phyloP scores from a whole-genome alignment of 2,888 invertebrate species.

The Nebria salina region DNA sequence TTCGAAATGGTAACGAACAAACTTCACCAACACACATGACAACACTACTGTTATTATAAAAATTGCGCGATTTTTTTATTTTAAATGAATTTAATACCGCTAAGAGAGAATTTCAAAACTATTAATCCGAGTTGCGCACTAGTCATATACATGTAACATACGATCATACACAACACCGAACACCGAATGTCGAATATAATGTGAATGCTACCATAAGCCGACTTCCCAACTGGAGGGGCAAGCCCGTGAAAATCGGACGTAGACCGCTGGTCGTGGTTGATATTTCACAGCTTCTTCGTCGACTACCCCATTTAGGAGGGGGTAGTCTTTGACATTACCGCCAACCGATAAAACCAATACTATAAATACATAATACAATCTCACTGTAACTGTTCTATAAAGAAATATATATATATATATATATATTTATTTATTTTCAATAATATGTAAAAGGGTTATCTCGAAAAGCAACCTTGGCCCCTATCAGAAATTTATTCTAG shows the following conservation, averaged over 20 bases:
- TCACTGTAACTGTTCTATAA: neutral
- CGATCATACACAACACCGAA: constrained; percentile 17
- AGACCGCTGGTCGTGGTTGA: neutral
- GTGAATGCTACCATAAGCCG: neutral
- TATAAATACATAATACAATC: neutral
- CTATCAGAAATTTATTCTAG: neutral
- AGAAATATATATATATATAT: no score
- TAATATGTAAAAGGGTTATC: neutral
- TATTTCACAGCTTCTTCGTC: neutral
- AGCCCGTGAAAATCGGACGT: no score
- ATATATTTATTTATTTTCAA: no score
- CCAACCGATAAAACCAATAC: neutral
- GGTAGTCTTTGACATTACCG: neutral
- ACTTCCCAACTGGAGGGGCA: neutral
- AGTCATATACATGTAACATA: neutral
- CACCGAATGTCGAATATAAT: neutral
- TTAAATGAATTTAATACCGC: neutral
- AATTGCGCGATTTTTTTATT: neutral
- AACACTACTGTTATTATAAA: neutral
- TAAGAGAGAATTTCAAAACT: neutral
- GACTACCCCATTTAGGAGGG: neutral
- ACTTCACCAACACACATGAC: constrained; percentile 2
- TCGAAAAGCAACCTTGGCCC: neutral
- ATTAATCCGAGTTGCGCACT: constrained; percentile 4
- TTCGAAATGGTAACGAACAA: constrained; percentile 14